Conservation (phyloP, 2,797 vertebrate species). For the Chaetodon trifasciatus region DNA sequence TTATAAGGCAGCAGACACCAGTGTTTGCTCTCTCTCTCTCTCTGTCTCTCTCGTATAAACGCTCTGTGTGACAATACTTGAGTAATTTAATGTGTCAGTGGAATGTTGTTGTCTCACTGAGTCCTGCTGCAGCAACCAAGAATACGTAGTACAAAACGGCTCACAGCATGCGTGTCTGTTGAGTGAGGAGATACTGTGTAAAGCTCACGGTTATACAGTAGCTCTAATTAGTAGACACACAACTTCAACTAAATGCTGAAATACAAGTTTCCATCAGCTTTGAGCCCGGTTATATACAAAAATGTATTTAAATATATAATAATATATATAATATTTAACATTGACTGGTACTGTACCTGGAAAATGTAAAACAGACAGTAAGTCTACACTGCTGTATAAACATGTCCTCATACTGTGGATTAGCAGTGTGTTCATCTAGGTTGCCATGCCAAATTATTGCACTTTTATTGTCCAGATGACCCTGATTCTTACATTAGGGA, state of each 20-base stretch:
- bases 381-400: neutral
- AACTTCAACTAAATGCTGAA: neutral
- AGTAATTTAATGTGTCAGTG: constrained; percentile 54
- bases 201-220: neutral
- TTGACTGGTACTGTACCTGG: neutral
- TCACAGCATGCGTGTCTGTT: neutral
- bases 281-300: neutral
- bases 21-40: constrained; percentile 3
- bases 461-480: neutral
- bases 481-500: neutral
- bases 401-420: neutral
- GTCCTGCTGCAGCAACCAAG: constrained; percentile 22
- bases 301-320: too few relatives aligned
- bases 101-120: constrained; percentile 55
- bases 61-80: constrained; percentile 20
- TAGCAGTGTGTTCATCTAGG: neutral
- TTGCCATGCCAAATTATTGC: neutral
- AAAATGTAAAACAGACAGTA: neutral
- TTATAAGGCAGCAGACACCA: neutral
- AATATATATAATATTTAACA: too few relatives aligned
- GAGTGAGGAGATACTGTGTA: neutral
- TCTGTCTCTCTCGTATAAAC: neutral
- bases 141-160: neutral
- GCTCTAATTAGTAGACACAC: neutral
- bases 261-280: neutral